Conservation (phyloP, 2,888 invertebrate genomes). For the Pimpla rufipes region DNA sequence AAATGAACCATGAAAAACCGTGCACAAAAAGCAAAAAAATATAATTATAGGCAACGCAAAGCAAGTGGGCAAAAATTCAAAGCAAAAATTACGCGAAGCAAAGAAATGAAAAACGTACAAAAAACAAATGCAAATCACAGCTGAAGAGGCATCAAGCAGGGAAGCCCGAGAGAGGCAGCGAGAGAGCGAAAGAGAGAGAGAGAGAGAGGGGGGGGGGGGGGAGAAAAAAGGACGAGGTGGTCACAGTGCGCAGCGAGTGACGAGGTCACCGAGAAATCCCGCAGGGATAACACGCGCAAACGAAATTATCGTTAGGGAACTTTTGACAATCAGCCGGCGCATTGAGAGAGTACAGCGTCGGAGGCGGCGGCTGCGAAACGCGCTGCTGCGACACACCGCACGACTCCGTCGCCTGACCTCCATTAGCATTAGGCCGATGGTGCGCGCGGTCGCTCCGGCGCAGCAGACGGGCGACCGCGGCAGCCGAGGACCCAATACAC, state of each 20-base stretch:
- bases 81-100: too few species aligned
- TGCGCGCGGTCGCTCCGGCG: background rate
- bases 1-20: too few species aligned
- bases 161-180: too few species aligned
- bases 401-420: constrained; percentile 35
- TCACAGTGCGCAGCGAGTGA: background rate
- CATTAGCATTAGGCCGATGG: constrained; percentile 40
- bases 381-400: constrained; percentile 4
- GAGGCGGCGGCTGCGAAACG: constrained; percentile 4
- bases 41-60: too few species aligned
- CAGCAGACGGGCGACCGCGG: too few species aligned
- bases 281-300: constrained; percentile 58
- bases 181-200: too few species aligned
- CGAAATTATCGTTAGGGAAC: constrained; percentile 66
- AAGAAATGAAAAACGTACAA: too few species aligned
- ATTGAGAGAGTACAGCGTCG: constrained; percentile 42
- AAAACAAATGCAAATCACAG: too few species aligned
- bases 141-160: too few species aligned
- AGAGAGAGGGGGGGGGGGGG: constrained; percentile 5
- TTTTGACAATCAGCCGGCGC: constrained; percentile 66
- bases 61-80: too few species aligned
- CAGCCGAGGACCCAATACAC: background rate
- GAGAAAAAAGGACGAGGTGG: constrained; percentile 16
- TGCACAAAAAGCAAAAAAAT: too few species aligned
- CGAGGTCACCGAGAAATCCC: constrained; percentile 34